Conservation (phyloP, 2,113 vertebrate species). For the Tragelaphus scriptus region DNA sequence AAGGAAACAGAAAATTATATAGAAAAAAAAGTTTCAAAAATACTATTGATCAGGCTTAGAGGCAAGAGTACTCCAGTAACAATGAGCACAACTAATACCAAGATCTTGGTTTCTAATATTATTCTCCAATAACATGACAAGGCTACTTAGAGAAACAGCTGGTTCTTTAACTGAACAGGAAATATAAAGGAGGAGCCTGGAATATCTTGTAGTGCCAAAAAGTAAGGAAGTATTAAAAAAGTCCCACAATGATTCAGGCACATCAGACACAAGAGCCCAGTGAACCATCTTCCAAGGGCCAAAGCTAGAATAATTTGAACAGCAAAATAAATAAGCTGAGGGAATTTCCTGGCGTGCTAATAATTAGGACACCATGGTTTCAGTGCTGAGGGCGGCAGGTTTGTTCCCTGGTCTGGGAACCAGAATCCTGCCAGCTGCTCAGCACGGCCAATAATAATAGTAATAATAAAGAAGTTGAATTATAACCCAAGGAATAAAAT, state of each 20-base stretch:
- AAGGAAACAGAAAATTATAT: background rate
- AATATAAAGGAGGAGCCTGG: background rate
- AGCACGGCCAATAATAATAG: background rate
- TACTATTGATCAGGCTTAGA: background rate
- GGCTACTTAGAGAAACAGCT: background rate
- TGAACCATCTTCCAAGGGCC: background rate
- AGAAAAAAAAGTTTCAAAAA: background rate
- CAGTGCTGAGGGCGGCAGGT: background rate
- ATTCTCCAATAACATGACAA: background rate
- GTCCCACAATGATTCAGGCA: background rate
- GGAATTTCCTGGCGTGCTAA: background rate
- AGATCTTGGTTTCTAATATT: background rate
- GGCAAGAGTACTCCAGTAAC: background rate
- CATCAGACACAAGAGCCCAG: background rate
- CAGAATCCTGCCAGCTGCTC: background rate
- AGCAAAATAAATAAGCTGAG: background rate
- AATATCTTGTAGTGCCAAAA: background rate
- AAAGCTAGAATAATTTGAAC: background rate
- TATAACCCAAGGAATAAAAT: background rate
- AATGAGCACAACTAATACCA: background rate
- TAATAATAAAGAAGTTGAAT: background rate
- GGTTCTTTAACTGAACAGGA: background rate
- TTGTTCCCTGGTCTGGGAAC: background rate
- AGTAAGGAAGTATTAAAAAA: background rate
- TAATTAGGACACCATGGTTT: background rate